Percentiles rank a stretch among this genome's conserved stretches.
Evolutionary conservation across 2,113 vertebrate species (phyloP).

Genomic region (Nipponia nippon): DNA sequence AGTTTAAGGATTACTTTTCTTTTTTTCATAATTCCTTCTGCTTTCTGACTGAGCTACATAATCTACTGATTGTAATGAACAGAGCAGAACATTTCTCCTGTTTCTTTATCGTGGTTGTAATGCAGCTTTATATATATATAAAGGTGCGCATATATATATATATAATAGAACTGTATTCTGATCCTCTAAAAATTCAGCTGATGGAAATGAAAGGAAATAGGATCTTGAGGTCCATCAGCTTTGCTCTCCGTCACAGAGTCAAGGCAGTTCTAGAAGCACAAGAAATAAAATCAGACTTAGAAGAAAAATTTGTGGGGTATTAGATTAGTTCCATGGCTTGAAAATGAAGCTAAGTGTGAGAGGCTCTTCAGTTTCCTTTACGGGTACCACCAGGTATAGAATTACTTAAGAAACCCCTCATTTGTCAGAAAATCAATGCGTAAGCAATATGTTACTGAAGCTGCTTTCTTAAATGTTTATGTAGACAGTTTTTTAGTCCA

Average conservation of each 20-base stretch:
- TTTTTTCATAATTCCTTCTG: slow-evolving; percentile 23
- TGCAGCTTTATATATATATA: background rate
- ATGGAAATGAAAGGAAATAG: background rate
- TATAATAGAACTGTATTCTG: background rate
- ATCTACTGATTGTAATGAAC: slow-evolving; percentile 21
- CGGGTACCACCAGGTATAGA: background rate
- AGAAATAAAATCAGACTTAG: background rate
- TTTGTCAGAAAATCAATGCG: background rate
- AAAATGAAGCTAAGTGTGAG: background rate
- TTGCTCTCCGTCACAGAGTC: background rate
- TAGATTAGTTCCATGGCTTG: background rate
- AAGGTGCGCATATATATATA: no score
- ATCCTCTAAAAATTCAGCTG: background rate
- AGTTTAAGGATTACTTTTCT: background rate
- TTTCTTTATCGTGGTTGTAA: slow-evolving; percentile 1
- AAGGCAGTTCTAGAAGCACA: background rate
- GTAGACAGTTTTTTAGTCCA: background rate
- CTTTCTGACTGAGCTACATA: background rate
- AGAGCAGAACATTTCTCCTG: background rate
- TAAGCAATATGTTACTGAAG: background rate
- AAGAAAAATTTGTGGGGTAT: background rate
- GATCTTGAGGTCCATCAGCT: background rate
- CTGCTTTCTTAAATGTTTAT: background rate
- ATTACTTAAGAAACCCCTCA: background rate
- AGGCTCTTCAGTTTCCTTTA: background rate